phyloP scores from a whole-genome alignment of 2,113 vertebrate genomes.

The Setophaga petechia region DNA sequence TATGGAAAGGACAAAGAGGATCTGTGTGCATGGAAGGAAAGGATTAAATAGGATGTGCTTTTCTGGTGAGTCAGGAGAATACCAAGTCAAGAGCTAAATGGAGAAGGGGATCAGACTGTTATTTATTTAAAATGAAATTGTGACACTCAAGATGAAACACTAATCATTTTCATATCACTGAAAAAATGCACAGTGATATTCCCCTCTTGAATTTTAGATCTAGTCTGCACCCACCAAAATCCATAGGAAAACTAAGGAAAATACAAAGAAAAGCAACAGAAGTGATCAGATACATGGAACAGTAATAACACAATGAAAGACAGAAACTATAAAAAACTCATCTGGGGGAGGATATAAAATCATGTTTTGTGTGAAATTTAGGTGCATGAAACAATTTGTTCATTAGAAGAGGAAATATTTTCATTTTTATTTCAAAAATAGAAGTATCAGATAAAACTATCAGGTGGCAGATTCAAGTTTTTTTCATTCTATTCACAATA shows the following conservation, averaged over 20 bases:
- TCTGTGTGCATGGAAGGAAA: neutral
- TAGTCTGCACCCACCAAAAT: neutral
- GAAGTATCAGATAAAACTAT: neutral
- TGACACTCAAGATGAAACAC: neutral
- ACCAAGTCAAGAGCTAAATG: neutral
- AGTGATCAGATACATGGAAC: neutral
- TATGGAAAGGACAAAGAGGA: neutral
- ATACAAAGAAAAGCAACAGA: neutral
- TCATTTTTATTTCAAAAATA: neutral
- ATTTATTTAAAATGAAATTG: neutral
- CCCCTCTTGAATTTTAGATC: neutral
- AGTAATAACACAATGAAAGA: neutral
- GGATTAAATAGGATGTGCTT: neutral
- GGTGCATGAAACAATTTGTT: rapidly evolving
- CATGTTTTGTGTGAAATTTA: neutral
- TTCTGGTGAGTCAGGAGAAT: neutral
- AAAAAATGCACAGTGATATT: neutral
- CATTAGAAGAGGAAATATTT: neutral
- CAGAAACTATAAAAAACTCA: neutral
- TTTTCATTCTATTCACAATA: neutral
- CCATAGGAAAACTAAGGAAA: neutral
- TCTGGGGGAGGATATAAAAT: neutral
- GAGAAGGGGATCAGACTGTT: neutral
- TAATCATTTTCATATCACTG: neutral
- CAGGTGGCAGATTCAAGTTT: neutral